Base-by-base conservation (phyloP, 2,888 invertebrate genomes). In the Nysson spinosus region DNA sequence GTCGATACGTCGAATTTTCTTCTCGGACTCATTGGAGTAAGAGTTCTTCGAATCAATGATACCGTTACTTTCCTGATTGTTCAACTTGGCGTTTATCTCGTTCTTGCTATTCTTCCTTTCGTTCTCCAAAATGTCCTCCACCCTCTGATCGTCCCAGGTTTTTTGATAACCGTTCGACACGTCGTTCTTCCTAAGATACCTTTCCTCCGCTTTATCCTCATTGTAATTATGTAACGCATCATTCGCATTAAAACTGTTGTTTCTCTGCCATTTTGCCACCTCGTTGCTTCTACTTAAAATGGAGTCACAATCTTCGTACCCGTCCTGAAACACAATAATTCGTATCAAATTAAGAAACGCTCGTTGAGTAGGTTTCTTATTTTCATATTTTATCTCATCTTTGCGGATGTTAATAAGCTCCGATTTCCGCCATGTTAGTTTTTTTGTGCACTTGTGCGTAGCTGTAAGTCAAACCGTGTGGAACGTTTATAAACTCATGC, bases 81-180 rank as follows among this genome's bases (percentile, higher is more conserved):
- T 85, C 17, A 85, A 40, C 24, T 81, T 85, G 6, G 84, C 83
- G 49, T 85, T 83, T 20, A 84, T 73, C 44, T 78, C 81, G 40
- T 82, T 83, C 50, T 81, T 85, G 40, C 70, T 80, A 37, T 83
- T 83, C 39, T 75, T 80, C n/a, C 79, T 64, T 20, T 77, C 76
- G 55, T 75, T 64, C 42, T 80, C 78, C 24, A 76, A 55, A 9
- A 77, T 67, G 24, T 81, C 73, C n/a, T 77, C 74, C 5, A 67
- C 66, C 14, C 62, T 46, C 9, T 69, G 69, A 1, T 61, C 63
- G 9, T 73, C 67, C 66, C 72, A 72, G 3, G 30, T 19, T 1
- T 20, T 69, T 4, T 54, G 56, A 4, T 20, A 26, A 3, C 69
- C 61, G 47, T 55, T 64, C 37, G 12, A 54, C 39, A 26, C 34